These are phyloP conservation scores for Lytechinus pictus DNA, from an alignment of 35 echinoderm and acorn worm genomes.

Conservation along the genomic window DNA sequence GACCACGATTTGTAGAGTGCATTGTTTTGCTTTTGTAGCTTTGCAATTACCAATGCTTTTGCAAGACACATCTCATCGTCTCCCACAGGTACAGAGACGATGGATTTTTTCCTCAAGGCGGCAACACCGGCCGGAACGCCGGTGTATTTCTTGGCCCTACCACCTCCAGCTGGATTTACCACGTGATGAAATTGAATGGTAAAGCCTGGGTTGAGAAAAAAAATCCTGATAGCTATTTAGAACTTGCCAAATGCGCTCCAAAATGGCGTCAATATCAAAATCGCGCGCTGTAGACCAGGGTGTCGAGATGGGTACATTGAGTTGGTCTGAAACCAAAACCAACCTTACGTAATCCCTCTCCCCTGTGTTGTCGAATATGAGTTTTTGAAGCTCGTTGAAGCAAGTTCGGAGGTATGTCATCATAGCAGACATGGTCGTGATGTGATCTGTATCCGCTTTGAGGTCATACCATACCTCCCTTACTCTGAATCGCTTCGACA, in stretches of 20 bases:
- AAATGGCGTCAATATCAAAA: neutral
- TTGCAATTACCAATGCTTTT: neutral
- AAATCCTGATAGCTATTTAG: conserved; percentile 15
- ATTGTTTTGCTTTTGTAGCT: neutral
- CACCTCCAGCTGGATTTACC: neutral
- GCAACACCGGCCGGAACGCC: neutral
- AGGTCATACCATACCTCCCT: neutral
- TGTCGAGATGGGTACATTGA: neutral
- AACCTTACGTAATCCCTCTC: neutral
- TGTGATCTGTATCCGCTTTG: neutral
- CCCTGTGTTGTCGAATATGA: neutral
- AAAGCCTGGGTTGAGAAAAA: neutral
- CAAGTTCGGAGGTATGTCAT: neutral
- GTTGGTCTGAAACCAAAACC: neutral
- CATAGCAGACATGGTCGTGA: neutral
- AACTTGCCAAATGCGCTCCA: neutral
- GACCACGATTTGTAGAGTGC: neutral
- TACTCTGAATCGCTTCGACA: neutral
- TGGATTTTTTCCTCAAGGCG: neutral
- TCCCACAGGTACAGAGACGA: neutral
- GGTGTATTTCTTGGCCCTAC: neutral
- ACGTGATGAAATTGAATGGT: conserved; percentile 28
- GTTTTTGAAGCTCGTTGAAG: neutral
- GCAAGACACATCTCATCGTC: neutral
- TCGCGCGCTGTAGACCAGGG: neutral